These are phyloP conservation scores for Chaenogobius annularis DNA, from an alignment of 2,113 vertebrate genomes.

Conservation along the genomic window DNA sequence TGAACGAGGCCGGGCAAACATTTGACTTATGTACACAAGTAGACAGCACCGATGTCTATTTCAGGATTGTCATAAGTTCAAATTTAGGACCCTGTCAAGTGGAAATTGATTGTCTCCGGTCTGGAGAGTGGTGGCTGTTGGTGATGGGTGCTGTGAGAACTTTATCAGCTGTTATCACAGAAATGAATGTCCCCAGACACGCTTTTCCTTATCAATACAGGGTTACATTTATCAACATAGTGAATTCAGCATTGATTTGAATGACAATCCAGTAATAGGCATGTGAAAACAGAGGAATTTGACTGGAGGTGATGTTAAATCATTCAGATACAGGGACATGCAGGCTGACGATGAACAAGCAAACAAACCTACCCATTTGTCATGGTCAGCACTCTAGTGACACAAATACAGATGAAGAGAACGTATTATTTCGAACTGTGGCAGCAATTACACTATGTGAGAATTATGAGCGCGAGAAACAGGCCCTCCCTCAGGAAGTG, in stretches of 20 bases:
- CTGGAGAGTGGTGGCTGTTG: not conserved
- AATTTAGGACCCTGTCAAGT: conserved; percentile 38
- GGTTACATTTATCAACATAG: not conserved
- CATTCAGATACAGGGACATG: conserved; percentile 66
- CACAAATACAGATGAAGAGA: conserved; percentile 75
- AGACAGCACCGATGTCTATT: conserved; percentile 50
- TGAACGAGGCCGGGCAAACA: conserved; percentile 37
- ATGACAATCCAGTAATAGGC: conserved; percentile 57
- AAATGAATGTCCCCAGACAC: no score
- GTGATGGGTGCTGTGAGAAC: conserved; percentile 7
- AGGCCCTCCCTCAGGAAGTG: conserved; percentile 12
- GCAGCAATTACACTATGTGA: conserved; percentile 51
- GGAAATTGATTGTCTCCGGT: conserved; percentile 32
- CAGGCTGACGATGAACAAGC: conserved; percentile 68
- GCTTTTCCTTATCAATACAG: no score
- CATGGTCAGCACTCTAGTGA: conserved; percentile 84
- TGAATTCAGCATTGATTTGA: conserved; percentile 1
- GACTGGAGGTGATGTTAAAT: conserved; percentile 21
- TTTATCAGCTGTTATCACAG: conserved; percentile 15
- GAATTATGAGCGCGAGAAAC: conserved; percentile 45
- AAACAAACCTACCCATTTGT: conserved; percentile 84
- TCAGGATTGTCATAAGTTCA: conserved; percentile 54
- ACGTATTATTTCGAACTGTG: conserved; percentile 49
- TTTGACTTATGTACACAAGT: conserved; percentile 46
- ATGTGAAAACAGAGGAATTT: conserved; percentile 53